phyloP scores from a whole-genome alignment of 2,888 invertebrate species.

The Plagodis pulveraria region DNA sequence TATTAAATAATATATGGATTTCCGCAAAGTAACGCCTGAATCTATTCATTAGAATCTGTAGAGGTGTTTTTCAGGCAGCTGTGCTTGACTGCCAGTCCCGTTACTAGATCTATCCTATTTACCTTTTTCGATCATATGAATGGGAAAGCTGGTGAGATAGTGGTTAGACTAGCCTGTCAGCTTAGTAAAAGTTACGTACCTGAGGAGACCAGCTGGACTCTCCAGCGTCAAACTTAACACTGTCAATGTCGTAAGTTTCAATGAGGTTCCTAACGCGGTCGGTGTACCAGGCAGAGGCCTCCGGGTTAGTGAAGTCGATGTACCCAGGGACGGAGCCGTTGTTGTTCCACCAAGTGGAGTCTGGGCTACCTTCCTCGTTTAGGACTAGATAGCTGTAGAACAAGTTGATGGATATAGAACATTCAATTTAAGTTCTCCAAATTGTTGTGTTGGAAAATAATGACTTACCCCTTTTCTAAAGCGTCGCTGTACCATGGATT shows the following conservation, averaged over 20 bases:
- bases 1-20: no score
- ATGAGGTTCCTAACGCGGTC: constrained; percentile 81
- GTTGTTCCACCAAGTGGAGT: constrained; percentile 82
- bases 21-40: no score
- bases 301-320: constrained; percentile 90
- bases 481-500: constrained; percentile 85
- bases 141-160: no score
- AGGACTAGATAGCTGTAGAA: constrained; percentile 76
- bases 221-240: constrained; percentile 93
- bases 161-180: no score
- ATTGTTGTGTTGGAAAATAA: not conserved
- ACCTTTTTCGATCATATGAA: no score
- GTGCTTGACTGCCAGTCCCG: no score
- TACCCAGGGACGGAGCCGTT: constrained; percentile 83
- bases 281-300: constrained; percentile 86
- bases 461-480: constrained; percentile 79
- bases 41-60: no score
- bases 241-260: constrained; percentile 87
- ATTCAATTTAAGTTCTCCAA: no score
- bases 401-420: not conserved
- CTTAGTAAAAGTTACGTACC: constrained; percentile 47
- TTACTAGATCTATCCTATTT: no score
- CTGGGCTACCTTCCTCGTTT: constrained; percentile 77
- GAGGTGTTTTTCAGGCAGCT: no score
- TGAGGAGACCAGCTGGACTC: constrained; percentile 89